Percentiles rank a stretch among this genome's conserved stretches.
phyloP scores from a whole-genome alignment of 1,140 invertebrate species.

The Belonocnema kinseyi region DNA sequence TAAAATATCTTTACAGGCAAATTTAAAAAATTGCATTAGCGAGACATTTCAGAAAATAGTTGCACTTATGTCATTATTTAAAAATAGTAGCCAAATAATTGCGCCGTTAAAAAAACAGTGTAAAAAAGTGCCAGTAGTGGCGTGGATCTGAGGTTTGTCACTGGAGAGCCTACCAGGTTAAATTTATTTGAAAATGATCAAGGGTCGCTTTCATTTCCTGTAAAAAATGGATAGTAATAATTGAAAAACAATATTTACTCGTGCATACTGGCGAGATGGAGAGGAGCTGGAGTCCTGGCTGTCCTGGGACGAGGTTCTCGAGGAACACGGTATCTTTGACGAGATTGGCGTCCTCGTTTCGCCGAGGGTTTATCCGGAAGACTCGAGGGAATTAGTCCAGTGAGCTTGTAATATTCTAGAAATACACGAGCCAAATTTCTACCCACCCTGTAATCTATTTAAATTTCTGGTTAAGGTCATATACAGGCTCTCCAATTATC shows the following conservation, averaged over 20 bases:
- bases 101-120: too few relatives aligned
- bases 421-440: constrained; percentile 86
- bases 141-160: too few relatives aligned
- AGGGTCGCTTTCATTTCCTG: too few relatives aligned
- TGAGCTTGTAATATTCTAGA: constrained; percentile 87
- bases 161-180: too few relatives aligned
- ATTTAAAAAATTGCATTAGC: too few relatives aligned
- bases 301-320: constrained; percentile 76
- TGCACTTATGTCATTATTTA: too few relatives aligned
- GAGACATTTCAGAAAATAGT: too few relatives aligned
- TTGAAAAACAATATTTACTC: constrained; percentile 71
- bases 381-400: constrained; percentile 81
- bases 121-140: too few relatives aligned
- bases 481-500: not conserved
- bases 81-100: too few relatives aligned
- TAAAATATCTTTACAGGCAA: too few relatives aligned
- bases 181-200: too few relatives aligned
- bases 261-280: constrained; percentile 78
- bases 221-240: not conserved
- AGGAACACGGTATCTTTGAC: constrained; percentile 74
- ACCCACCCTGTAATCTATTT: constrained; percentile 79
- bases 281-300: constrained; percentile 76
- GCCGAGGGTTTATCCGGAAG: constrained; percentile 75
- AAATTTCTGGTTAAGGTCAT: constrained; percentile 5
- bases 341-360: constrained; percentile 75